A percentile compares a stretch with the other conserved stretches of the same genome.
These are phyloP conservation scores for Epsilonema sp. DNA, from an alignment of 2,888 invertebrate species.

Conservation along the genomic window DNA sequence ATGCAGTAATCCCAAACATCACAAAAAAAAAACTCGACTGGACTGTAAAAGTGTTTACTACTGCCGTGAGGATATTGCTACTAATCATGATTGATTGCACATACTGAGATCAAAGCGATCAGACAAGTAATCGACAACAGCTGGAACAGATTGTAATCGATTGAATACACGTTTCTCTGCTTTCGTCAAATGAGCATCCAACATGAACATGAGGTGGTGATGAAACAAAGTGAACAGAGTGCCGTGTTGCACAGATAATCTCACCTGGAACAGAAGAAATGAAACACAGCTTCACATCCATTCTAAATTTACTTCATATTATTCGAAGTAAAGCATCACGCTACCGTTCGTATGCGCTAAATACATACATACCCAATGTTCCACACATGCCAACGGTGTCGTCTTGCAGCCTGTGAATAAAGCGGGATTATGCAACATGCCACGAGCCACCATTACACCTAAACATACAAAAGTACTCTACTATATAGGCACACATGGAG, in stretches of 20 bases:
- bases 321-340: too few relatives aligned
- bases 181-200: conserved; percentile 55
- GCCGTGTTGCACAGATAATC: conserved; percentile 40
- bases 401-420: conserved; percentile 50
- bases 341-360: too few relatives aligned
- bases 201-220: conserved; percentile 88
- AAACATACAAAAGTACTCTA: too few relatives aligned
- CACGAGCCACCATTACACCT: conserved; percentile 77
- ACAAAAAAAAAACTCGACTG: too few relatives aligned
- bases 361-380: conserved; percentile 53
- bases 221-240: conserved; percentile 68
- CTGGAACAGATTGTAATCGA: conserved; percentile 45
- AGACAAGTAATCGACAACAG: conserved; percentile 49
- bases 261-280: too few relatives aligned
- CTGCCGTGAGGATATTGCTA: too few relatives aligned
- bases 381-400: conserved; percentile 56
- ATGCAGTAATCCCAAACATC: too few relatives aligned
- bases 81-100: too few relatives aligned
- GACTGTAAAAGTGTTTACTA: too few relatives aligned
- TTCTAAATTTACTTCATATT: too few relatives aligned
- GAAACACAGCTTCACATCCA: conserved; percentile 6
- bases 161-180: conserved; percentile 57
- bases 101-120: too few relatives aligned
- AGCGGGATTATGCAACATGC: conserved; percentile 70
- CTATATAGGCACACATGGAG: too few relatives aligned